phyloP scores from a whole-genome alignment of 2,797 vertebrate species.

The Ctenochaetus hawaiiensis region DNA sequence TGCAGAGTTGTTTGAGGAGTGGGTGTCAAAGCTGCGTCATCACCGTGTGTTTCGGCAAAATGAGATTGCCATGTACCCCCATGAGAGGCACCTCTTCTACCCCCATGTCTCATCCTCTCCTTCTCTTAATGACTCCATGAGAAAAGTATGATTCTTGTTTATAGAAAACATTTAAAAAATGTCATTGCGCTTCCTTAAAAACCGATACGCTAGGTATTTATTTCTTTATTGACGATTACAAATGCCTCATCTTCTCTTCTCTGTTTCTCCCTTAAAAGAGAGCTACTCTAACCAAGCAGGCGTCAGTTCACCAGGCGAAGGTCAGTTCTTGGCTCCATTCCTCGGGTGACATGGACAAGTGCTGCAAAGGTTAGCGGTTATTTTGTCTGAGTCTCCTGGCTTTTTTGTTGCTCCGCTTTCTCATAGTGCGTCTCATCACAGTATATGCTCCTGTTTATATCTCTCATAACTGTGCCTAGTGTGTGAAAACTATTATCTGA shows the following conservation, averaged over 20 bases:
- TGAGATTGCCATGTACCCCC: conserved; percentile 94
- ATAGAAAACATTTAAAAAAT: background rate
- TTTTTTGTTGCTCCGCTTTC: background rate
- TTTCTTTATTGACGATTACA: background rate
- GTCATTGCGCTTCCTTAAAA: background rate
- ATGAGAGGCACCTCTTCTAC: conserved; percentile 88
- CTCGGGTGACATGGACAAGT: conserved; percentile 94
- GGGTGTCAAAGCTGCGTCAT: conserved; percentile 94
- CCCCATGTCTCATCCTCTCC: conserved; percentile 80
- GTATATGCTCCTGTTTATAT: conserved; percentile 6
- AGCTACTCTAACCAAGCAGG: conserved; percentile 90
- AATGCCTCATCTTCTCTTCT: background rate
- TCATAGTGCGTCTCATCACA: background rate
- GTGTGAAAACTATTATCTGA: conserved; percentile 7
- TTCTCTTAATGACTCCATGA: conserved; percentile 78
- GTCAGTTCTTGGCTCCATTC: conserved; percentile 91
- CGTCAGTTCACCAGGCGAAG: conserved; percentile 88
- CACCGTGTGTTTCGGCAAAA: conserved; percentile 97
- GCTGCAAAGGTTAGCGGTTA: conserved; percentile 89
- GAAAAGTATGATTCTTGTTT: conserved; percentile 82
- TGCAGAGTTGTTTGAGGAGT: conserved; percentile 92
- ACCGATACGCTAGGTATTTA: background rate
- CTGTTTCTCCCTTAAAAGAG: conserved; percentile 63
- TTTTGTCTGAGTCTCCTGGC: background rate
- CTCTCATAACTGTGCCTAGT: background rate